Evolutionary conservation across 2,113 vertebrate species (phyloP).

Genomic region (Hiodon alosoides): DNA sequence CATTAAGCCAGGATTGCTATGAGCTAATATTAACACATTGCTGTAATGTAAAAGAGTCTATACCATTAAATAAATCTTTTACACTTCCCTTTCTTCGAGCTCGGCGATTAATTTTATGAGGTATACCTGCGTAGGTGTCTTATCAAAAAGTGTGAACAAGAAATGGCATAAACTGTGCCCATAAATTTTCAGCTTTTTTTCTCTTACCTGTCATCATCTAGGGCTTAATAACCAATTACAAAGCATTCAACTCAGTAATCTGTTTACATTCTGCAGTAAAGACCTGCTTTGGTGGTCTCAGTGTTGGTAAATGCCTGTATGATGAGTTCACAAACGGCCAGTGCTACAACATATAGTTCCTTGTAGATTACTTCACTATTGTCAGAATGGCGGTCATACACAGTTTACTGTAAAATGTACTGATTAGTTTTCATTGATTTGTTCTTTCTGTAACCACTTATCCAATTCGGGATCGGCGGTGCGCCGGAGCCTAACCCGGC

Average conservation of each 20-base stretch:
- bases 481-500: no score
- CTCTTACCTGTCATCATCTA: neutral
- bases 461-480: no score
- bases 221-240: slow-evolving; percentile 1
- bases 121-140: slow-evolving; percentile 21
- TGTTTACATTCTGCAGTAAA: neutral
- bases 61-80: slow-evolving; percentile 13
- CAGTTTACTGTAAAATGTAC: no score
- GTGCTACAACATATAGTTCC: no score
- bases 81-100: slow-evolving; percentile 1
- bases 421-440: no score
- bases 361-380: no score
- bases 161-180: slow-evolving; percentile 12
- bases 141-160: slow-evolving; percentile 18
- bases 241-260: neutral
- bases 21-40: slow-evolving; percentile 5
- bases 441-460: no score
- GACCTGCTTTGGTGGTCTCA: neutral
- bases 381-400: no score
- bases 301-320: neutral
- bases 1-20: neutral
- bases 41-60: slow-evolving; percentile 2
- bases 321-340: neutral
- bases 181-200: slow-evolving; percentile 10
- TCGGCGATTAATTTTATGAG: slow-evolving; percentile 13